phyloP scores from a whole-genome alignment of 64 coral and sea anemone genomes.

The Stichodactyla mertensii region DNA sequence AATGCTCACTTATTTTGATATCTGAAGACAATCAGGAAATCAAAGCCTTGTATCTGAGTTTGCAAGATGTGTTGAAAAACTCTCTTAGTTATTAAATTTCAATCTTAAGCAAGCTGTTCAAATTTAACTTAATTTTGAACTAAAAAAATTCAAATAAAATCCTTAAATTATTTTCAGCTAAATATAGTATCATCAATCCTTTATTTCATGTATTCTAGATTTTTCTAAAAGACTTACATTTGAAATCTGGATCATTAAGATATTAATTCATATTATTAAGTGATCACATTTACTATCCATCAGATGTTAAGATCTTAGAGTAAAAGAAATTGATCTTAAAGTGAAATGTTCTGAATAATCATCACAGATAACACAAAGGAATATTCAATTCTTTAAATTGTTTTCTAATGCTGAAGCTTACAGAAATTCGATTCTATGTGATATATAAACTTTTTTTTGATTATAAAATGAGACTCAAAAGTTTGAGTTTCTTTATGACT shows the following conservation, averaged over 20 bases:
- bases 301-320: neutral
- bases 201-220: neutral
- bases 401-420: neutral
- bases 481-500: neutral
- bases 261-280: neutral
- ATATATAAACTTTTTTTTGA: neutral
- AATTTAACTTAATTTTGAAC: neutral
- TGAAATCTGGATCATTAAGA: neutral
- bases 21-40: slow-evolving; percentile 16
- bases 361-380: neutral
- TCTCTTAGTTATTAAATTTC: neutral
- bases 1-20: neutral
- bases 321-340: neutral
- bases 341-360: neutral
- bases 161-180: neutral
- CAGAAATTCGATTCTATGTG: neutral
- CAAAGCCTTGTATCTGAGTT: slow-evolving; percentile 16
- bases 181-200: neutral
- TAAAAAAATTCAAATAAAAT: neutral
- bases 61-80: slow-evolving; percentile 20
- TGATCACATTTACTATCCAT: neutral
- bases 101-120: slow-evolving; percentile 8
- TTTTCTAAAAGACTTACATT: neutral
- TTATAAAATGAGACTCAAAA: neutral
- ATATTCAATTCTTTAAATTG: neutral